Percentiles rank a stretch among this genome's conserved stretches.
Conservation (phyloP, 2,797 vertebrate genomes). For the Acestrorhynchus altus region DNA sequence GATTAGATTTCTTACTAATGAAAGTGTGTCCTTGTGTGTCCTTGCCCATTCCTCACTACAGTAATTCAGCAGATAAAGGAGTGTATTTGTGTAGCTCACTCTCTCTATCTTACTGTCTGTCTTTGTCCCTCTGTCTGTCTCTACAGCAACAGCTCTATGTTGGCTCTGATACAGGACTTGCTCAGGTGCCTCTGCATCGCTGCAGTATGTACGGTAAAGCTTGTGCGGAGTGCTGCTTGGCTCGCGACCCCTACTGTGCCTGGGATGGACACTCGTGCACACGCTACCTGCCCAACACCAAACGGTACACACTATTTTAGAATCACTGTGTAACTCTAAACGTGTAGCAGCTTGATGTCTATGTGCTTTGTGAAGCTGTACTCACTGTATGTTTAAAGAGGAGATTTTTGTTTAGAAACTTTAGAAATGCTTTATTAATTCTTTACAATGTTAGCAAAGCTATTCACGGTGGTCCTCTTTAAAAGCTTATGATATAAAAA, state of each 20-base stretch:
- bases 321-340: background rate
- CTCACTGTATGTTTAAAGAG: background rate
- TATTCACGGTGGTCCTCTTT: background rate
- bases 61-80: conserved; percentile 25
- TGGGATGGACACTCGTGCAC: conserved; percentile 90
- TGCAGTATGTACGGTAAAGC: conserved; percentile 90
- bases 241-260: conserved; percentile 92
- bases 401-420: background rate
- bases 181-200: conserved; percentile 86
- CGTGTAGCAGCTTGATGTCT: background rate
- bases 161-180: conserved; percentile 81
- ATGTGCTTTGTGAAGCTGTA: background rate
- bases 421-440: background rate
- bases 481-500: no score
- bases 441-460: no score
- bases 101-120: conserved; percentile 39
- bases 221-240: conserved; percentile 94
- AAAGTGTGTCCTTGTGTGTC: conserved; percentile 21
- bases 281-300: conserved; percentile 78
- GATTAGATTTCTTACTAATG: conserved; percentile 13
- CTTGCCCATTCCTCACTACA: background rate
- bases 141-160: conserved; percentile 94
- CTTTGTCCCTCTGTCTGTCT: conserved; percentile 33
- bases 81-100: conserved; percentile 6
- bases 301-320: conserved; percentile 64